phyloP scores from a whole-genome alignment of 2,113 vertebrate genomes.

The Sisor rabdophorus region DNA sequence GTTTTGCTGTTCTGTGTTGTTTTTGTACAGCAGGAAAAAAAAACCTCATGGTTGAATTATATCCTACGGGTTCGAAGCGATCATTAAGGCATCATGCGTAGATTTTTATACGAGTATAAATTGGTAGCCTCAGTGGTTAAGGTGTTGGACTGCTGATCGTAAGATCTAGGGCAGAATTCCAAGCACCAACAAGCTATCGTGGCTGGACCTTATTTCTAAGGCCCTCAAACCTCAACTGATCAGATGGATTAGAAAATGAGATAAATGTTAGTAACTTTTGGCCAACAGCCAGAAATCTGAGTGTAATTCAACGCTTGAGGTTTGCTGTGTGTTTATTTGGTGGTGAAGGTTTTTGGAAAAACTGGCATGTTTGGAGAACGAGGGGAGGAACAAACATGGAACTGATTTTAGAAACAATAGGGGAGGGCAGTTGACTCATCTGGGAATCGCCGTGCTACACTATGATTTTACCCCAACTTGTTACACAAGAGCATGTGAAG shows the following conservation, averaged over 20 bases:
- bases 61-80: not conserved
- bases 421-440: not conserved
- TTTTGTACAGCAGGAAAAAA: not conserved
- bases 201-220: too few relatives aligned
- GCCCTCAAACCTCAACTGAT: too few relatives aligned
- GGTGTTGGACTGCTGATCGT: too few relatives aligned
- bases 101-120: too few relatives aligned
- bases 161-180: too few relatives aligned
- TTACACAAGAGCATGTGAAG: not conserved
- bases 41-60: not conserved
- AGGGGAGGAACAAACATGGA: not conserved
- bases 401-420: not conserved
- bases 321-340: not conserved
- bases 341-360: slow-evolving; percentile 19
- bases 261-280: too few relatives aligned
- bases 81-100: too few relatives aligned
- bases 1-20: slow-evolving; percentile 11
- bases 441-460: not conserved
- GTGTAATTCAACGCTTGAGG: not conserved
- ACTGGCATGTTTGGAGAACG: not conserved
- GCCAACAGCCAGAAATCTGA: too few relatives aligned
- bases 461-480: not conserved
- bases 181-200: too few relatives aligned
- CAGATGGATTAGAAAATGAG: too few relatives aligned
- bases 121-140: too few relatives aligned